Base-by-base conservation (phyloP, 2,113 vertebrate genomes). In the Passer montanus region DNA sequence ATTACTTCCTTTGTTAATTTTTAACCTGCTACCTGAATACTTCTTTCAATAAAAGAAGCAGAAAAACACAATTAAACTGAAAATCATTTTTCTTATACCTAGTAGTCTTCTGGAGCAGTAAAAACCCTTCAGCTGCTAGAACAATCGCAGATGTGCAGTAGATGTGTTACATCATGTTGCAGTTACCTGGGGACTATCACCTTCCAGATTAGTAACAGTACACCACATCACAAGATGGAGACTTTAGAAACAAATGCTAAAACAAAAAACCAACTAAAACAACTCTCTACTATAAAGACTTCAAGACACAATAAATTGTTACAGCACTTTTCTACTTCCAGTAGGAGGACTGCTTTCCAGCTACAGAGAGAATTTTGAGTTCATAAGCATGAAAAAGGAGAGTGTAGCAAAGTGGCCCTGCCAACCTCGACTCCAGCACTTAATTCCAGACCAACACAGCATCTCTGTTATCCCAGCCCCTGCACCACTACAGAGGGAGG, bases 71-170 rank as follows among this genome's bases (percentile, higher is more conserved):
- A 41, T 30, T 12, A 76, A 94, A 79, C 12, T 11, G n/a, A 8
- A 93, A 94, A 90, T 87, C 83, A 17, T 49, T 69, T 75, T 90
- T 79, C 46, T 58, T 80, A 18, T 35, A 58, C n/a, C 11, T 76
- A 13, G 33, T 49, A 69, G 28, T 77, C 77, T 28, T n/a, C 31
- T 87, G 28, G 59, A 92, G 37, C 13, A 85, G 41, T 69, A 83
- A 93, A 59, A 64, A 63, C 23, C 30, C 55, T 50, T 75, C 66
- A 55, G 85, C 39, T 85, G 35, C 67, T 76, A 75, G 23, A 47
- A 28, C 17, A 53, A 20, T 35, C 73, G 37, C 70, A 84, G 56
- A n/a, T 27, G 31, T 55, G 56, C 30, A 60, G 17, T 15, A 73
- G 70, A 17, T 12, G 5, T 83, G 83, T 80, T 43, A 49, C 30